Conservation (phyloP, 2,113 vertebrate species). For the Lophius piscatorius region DNA sequence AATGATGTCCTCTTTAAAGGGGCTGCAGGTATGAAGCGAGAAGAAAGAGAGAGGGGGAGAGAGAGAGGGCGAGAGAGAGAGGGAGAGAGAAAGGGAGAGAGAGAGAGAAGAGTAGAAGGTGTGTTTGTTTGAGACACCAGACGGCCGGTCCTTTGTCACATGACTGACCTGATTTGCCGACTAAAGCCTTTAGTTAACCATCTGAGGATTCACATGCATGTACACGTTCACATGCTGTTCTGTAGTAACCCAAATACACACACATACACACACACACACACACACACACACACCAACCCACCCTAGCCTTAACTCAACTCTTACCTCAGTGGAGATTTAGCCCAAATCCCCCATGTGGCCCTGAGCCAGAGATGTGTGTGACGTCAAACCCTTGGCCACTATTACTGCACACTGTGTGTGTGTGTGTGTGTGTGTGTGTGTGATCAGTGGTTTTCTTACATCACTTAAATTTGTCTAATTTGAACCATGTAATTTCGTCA, state of each 20-base stretch:
- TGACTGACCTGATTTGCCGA: slow-evolving; percentile 56
- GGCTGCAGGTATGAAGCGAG: slow-evolving; percentile 15
- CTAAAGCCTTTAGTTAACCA: slow-evolving; percentile 54
- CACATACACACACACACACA: slow-evolving; percentile 3
- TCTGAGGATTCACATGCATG: slow-evolving; percentile 10
- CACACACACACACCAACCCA: slow-evolving; percentile 4
- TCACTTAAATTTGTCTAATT: no score
- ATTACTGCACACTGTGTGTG: no score
- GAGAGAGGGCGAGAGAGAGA: no score
- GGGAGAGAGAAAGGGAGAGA: slow-evolving; percentile 2
- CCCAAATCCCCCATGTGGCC: slow-evolving; percentile 45
- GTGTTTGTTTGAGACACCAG: slow-evolving; percentile 47
- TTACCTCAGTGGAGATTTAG: slow-evolving; percentile 31
- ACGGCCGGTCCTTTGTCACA: slow-evolving; percentile 43
- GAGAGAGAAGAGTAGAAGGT: not conserved
- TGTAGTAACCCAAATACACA: not conserved
- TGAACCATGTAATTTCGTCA: no score
- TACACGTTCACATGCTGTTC: slow-evolving; percentile 4
- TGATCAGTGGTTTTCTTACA: not conserved
- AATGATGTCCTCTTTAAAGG: slow-evolving; percentile 64
- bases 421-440: not conserved
- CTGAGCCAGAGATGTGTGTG: slow-evolving; percentile 31
- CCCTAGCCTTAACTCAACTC: slow-evolving; percentile 27
- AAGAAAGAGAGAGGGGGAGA: not conserved
- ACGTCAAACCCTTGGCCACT: slow-evolving; percentile 2